Percentiles rank a stretch among this genome's conserved stretches.
Evolutionary conservation across 2,888 invertebrate species (phyloP).

Genomic region (Eilema griseolum): DNA sequence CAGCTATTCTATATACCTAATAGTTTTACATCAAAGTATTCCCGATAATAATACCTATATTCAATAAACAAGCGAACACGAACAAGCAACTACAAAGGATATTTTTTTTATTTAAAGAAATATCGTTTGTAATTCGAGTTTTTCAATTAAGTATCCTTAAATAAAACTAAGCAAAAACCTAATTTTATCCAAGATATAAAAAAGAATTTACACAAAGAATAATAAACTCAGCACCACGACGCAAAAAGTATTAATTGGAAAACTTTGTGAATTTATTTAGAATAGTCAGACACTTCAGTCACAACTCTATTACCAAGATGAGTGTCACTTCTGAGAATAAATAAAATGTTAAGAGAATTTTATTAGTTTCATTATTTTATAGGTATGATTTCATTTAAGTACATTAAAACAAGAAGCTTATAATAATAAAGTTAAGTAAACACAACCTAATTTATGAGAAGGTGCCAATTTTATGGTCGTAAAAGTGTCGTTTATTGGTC

Average conservation of each 20-base stretch:
- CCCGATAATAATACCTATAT: too few species aligned
- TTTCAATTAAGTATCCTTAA: background rate
- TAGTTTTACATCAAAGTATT: too few species aligned
- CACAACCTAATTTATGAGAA: background rate
- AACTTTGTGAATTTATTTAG: background rate
- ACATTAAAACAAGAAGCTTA: background rate
- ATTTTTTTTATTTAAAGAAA: background rate
- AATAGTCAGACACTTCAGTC: constrained; percentile 2
- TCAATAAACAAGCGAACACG: background rate
- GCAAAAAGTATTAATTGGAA: background rate
- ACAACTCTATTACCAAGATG: background rate
- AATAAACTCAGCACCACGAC: background rate
- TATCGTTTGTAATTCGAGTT: background rate
- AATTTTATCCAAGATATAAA: background rate
- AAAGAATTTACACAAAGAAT: background rate
- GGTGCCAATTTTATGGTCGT: background rate
- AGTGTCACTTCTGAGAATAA: background rate
- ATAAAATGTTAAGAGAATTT: background rate
- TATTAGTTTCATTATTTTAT: background rate
- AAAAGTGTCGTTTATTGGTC: background rate
- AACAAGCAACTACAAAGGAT: background rate
- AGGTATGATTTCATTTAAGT: background rate
- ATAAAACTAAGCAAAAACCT: background rate
- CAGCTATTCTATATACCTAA: too few species aligned
- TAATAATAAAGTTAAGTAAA: background rate